These are phyloP conservation scores for Limosa lapponica DNA, from an alignment of 2,797 vertebrate species.

Conservation along the genomic window DNA sequence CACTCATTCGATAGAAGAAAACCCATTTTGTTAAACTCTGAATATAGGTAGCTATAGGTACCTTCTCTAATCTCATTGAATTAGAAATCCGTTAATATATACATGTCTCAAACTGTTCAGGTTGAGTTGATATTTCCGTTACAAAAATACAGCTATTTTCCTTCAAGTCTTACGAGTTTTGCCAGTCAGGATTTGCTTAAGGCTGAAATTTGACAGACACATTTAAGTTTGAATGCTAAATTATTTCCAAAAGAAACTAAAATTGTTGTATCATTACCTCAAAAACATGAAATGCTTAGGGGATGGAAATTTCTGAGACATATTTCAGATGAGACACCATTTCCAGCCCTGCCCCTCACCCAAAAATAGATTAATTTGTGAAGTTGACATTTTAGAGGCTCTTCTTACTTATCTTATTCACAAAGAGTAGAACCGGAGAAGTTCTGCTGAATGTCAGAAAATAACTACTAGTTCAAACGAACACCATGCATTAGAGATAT, in stretches of 20 bases:
- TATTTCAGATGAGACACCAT: background rate
- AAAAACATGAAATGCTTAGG: background rate
- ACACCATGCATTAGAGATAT: background rate
- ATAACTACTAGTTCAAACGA: background rate
- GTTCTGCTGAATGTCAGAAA: background rate
- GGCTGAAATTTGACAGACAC: background rate
- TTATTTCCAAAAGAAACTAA: background rate
- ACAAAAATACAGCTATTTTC: background rate
- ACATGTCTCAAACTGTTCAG: background rate
- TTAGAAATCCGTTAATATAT: conserved; percentile 1
- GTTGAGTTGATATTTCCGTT: background rate
- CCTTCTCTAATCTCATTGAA: background rate
- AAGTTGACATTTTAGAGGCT: background rate
- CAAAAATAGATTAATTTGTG: background rate
- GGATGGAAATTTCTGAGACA: background rate
- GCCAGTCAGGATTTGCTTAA: background rate
- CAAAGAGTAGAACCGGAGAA: background rate
- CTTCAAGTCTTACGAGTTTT: background rate
- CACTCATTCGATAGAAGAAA: background rate
- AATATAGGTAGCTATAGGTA: background rate
- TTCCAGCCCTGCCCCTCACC: background rate
- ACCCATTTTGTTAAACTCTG: background rate
- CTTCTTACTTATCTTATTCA: background rate
- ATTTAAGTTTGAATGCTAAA: background rate
- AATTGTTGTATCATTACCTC: background rate